Evolutionary conservation across 2,113 vertebrate species (phyloP), one percentile per base, ranked within the genome.

Genomic region (Xiphias gladius): DNA sequence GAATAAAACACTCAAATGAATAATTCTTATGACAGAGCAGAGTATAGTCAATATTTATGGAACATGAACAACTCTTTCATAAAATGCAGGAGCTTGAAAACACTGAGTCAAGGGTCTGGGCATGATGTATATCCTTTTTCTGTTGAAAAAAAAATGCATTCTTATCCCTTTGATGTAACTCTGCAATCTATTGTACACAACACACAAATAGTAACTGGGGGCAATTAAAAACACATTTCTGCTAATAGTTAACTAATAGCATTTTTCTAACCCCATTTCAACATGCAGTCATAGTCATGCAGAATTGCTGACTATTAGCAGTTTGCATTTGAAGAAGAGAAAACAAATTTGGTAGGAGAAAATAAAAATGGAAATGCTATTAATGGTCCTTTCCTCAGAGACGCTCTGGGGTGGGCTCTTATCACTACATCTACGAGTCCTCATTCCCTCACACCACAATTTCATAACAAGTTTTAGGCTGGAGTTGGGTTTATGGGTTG

Each of bases 391-490:
- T 57, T 84, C n/a, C 76, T 79, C 50, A n/a, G 68, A 70, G 58
- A 78, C 13, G 19, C 54, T 66, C 59, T 24, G 79, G 13, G 39
- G 46, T 30, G 58, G 37, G 73, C 24, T 84, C 76, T 79, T 48
- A 54, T 76, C 72, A 52, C 76, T 70, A 66, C 71, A 90, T 80
- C 80, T 73, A 63, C 70, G 58, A 89, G 87, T 81, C 43, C 43
- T 58, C 17, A 3, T 58, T 57, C 24, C 28, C 77, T 84, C 37
- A 64, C 62, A 72, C 39, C 66, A 58, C 58, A 64, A 54, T 83
- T 88, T 80, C 43, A 71, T 75, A 80, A 82, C 64, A 88, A 72
- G 39, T 76, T 68, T 24, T 75, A 73, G 57, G 59, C 70, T 43
- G 61, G 48, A 81, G 79, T 55, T 81, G 22, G 58, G 37, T 67